Base-by-base conservation (phyloP, 2,888 invertebrate species). In the Tupiocoris notatus region DNA sequence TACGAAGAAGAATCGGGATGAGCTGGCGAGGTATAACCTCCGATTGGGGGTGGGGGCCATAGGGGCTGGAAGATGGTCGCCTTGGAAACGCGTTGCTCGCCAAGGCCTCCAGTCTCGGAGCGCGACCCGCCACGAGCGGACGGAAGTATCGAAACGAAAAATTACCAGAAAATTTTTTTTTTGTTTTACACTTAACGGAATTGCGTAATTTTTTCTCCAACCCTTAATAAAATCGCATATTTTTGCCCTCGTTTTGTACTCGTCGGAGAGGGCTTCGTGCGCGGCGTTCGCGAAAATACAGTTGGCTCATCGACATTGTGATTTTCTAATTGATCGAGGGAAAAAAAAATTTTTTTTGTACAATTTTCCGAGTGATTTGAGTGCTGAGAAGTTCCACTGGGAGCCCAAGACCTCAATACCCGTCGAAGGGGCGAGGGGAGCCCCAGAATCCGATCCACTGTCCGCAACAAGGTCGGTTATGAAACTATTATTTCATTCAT, bases 51-150 rank as follows among this genome's bases (percentile, higher is more conserved):
- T 12, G 65, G 39, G 65, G 65, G 23, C 3, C n/a, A n/a, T n/a
- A n/a, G n/a, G n/a, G n/a, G n/a, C 12, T 22, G 16, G 65, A 7
- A 17, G 18, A 9, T 20, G 18, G 39, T 65, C 65, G 39, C 18
- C 65, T 25, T 65, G 65, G 12, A 24, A 65, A 65, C 65, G 65
- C 65, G 39, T 65, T 39, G 25, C 39, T 64, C 18, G 39, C 12
- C 39, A 39, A 39, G 39, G 22, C 39, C 65, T 20, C 25, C 65
- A 65, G 65, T 65, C 39, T 65, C 65, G 65, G 25, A 18, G 25
- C 39, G 65, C 65, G 65, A 39, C 65, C 65, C 65, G 25, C 6
- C 65, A 20, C 25, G 65, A 39, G 65, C 21, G 65, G 65, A 39
- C 39, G 65, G 25, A 39, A 9, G 25, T 24, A 12, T 39, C 39